phyloP scores from a whole-genome alignment of 2,888 invertebrate species.

The Uloborus plumipes region DNA sequence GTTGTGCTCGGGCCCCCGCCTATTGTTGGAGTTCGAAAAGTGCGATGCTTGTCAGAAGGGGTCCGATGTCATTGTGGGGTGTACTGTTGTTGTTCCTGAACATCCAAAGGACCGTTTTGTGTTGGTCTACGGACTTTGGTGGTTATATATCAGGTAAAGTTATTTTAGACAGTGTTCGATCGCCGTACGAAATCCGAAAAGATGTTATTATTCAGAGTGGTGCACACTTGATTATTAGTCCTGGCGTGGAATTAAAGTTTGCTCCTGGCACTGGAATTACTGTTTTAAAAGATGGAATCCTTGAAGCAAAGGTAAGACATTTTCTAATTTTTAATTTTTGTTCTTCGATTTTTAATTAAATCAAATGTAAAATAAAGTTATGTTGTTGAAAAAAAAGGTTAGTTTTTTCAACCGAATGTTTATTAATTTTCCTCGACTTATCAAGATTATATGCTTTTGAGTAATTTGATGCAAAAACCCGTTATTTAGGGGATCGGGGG shows the following conservation, averaged over 20 bases:
- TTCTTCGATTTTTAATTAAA: neutral
- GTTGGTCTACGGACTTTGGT: slow-evolving; percentile 47
- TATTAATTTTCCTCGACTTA: too few relatives aligned
- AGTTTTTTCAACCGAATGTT: too few relatives aligned
- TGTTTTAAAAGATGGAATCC: slow-evolving; percentile 81
- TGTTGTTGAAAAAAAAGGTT: neutral
- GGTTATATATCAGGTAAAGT: slow-evolving; percentile 36
- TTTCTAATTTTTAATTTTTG: slow-evolving; percentile 67
- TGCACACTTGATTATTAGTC: slow-evolving; percentile 86
- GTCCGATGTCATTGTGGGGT: slow-evolving; percentile 14
- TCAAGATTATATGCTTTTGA: too few relatives aligned
- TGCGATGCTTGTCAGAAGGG: slow-evolving; percentile 17
- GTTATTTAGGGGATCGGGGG: too few relatives aligned
- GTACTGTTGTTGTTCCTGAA: slow-evolving; percentile 18
- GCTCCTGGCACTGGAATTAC: slow-evolving; percentile 94
- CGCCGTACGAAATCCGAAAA: slow-evolving; percentile 56
- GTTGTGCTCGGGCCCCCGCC: slow-evolving; percentile 26
- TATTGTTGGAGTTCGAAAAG: slow-evolving; percentile 16
- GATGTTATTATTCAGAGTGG: slow-evolving; percentile 84
- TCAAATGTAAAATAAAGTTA: neutral
- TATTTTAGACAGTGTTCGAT: slow-evolving; percentile 14
- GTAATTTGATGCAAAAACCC: too few relatives aligned
- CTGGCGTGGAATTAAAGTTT: slow-evolving; percentile 91
- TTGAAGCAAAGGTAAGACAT: slow-evolving; percentile 79
- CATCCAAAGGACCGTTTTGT: neutral